A percentile compares a stretch with the other conserved stretches of the same genome.
Evolutionary conservation across 1,140 invertebrate species (phyloP).

Genomic region (Monomorium pharaonis): DNA sequence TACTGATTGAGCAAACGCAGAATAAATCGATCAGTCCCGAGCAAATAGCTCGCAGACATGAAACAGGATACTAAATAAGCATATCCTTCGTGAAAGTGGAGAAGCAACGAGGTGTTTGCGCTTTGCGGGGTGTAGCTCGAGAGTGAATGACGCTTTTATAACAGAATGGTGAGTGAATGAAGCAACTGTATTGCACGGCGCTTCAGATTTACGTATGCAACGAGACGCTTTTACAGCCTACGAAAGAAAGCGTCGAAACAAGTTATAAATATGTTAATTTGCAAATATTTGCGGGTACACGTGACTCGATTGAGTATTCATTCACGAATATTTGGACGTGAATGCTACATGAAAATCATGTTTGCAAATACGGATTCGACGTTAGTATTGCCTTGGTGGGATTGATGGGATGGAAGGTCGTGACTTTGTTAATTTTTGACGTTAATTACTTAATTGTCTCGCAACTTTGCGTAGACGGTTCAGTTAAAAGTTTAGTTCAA

Average conservation of each 20-base stretch:
- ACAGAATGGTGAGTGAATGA: constrained; percentile 56
- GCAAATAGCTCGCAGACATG: constrained; percentile 52
- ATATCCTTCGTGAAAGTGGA: constrained; percentile 52
- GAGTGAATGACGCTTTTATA: constrained; percentile 66
- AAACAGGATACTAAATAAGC: constrained; percentile 68
- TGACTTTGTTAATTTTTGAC: background rate
- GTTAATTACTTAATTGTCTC: background rate
- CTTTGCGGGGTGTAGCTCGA: constrained; percentile 15
- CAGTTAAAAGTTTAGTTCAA: background rate
- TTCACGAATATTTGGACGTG: background rate
- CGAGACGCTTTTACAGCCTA: background rate
- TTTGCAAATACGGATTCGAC: background rate
- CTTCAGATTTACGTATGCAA: constrained; percentile 12
- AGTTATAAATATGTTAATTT: constrained; percentile 32
- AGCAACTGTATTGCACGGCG: constrained; percentile 36
- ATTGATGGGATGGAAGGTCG: background rate
- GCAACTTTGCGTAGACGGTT: background rate
- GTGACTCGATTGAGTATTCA: background rate
- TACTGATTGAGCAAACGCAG: constrained; percentile 51
- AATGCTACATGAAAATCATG: background rate
- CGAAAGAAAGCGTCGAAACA: background rate
- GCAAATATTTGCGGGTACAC: constrained; percentile 33
- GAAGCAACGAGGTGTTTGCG: constrained; percentile 58
- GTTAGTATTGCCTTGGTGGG: background rate
- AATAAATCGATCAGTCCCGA: constrained; percentile 49